A percentile compares a stretch with the other conserved stretches of the same genome.
phyloP scores from a whole-genome alignment of 2,888 invertebrate genomes.

The Eilema depressum region DNA sequence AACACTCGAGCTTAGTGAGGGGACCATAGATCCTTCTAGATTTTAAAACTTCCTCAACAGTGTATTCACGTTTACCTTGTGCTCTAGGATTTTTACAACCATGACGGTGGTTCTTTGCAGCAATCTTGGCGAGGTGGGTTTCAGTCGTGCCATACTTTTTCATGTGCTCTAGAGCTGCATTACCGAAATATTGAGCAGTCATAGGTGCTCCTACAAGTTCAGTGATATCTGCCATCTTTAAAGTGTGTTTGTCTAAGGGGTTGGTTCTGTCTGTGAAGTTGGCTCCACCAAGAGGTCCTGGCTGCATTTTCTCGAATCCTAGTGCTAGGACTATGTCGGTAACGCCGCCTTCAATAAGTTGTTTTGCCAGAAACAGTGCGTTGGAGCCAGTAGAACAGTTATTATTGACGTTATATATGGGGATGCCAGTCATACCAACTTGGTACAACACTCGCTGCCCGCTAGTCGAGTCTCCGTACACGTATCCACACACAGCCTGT shows the following conservation, averaged over 20 bases:
- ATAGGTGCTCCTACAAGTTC: conserved; percentile 95
- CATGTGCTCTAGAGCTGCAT: conserved; percentile 98
- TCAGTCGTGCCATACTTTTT: conserved; percentile 97
- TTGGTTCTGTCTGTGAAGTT: conserved; percentile 94
- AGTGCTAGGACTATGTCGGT: conserved; percentile 96
- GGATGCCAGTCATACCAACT: conserved; percentile 98
- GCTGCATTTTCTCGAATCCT: conserved; percentile 99
- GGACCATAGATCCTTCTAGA: conserved; percentile 96
- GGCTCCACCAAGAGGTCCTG: conserved; percentile 92
- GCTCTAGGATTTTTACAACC: conserved; percentile 99
- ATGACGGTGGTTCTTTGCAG: conserved; percentile 98
- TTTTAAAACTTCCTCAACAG: conserved; percentile 95
- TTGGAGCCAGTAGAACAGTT: conserved; percentile 99
- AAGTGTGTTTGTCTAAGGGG: conserved; percentile 95
- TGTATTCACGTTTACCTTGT: conserved; percentile 97
- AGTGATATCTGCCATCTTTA: conserved; percentile 93
- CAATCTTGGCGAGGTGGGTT: conserved; percentile 98
- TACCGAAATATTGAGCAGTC: conserved; percentile 98
- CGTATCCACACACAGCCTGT: conserved; percentile 97
- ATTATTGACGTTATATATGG: conserved; percentile 99
- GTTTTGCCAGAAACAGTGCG: conserved; percentile 96
- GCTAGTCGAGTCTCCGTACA: conserved; percentile 97
- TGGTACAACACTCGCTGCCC: conserved; percentile 98
- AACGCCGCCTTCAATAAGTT: conserved; percentile 95
- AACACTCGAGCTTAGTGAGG: conserved; percentile 98